phyloP scores from a whole-genome alignment of 2,113 vertebrate species.

The Elephas maximus region DNA sequence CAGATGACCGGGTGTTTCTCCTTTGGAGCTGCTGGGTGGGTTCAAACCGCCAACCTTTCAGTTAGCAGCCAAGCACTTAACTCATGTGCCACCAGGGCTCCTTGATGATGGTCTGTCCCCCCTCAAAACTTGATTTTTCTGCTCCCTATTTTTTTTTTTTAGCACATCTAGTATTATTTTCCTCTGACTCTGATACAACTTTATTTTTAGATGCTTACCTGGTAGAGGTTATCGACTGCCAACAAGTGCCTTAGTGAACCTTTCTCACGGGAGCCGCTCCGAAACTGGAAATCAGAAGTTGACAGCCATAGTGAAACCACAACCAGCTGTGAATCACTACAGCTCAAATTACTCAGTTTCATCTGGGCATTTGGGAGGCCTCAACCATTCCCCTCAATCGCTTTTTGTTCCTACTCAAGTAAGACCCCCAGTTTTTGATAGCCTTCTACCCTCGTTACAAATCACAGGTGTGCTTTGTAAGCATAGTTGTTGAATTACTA shows the following conservation, averaged over 20 bases:
- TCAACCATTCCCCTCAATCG: constrained; percentile 96
- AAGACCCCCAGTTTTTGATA: constrained; percentile 69
- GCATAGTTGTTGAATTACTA: background rate
- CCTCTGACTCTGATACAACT: constrained; percentile 46
- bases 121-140: constrained; percentile 6
- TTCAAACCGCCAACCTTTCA: background rate
- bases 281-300: constrained; percentile 94
- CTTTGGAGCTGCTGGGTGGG: background rate
- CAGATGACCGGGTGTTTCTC: background rate
- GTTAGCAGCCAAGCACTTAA: background rate
- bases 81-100: background rate
- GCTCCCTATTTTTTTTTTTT: background rate
- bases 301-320: constrained; percentile 96
- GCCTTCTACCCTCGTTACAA: constrained; percentile 52
- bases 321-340: constrained; percentile 89
- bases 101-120: background rate
- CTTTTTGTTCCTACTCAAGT: constrained; percentile 96
- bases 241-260: constrained; percentile 97
- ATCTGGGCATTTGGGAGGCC: constrained; percentile 89
- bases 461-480: background rate
- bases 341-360: constrained; percentile 82
- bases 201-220: constrained; percentile 90
- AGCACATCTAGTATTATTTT: constrained; percentile 24
- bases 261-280: constrained; percentile 94
- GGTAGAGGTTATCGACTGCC: constrained; percentile 95